Percentiles rank a stretch among this genome's conserved stretches.
These are phyloP conservation scores for Leptocoma aspasia DNA, from an alignment of 2,113 vertebrate species.

Conservation along the genomic window DNA sequence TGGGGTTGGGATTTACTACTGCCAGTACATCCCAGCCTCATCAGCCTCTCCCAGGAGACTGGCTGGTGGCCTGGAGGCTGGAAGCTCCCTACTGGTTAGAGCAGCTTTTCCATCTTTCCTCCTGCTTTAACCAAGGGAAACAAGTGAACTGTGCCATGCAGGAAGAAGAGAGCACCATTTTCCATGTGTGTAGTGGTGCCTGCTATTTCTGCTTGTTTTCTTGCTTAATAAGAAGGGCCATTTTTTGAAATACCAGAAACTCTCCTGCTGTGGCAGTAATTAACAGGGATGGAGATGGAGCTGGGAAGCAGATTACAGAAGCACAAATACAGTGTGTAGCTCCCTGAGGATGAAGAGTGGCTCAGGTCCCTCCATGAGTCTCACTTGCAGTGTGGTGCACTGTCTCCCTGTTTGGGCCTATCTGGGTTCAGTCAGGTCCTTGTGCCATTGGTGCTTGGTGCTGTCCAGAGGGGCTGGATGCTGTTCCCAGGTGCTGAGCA, in stretches of 20 bases:
- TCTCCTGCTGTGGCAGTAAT: background rate
- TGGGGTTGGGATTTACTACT: background rate
- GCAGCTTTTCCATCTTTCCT: background rate
- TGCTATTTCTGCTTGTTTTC: background rate
- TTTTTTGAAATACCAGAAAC: background rate
- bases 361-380: background rate
- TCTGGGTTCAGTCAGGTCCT: accelerated
- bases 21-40: background rate
- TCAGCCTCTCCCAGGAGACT: background rate
- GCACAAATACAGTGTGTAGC: background rate
- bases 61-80: background rate
- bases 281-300: background rate
- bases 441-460: background rate
- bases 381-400: accelerated
- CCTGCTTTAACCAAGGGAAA: background rate
- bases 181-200: background rate
- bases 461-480: background rate
- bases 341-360: background rate
- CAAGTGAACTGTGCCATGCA: background rate
- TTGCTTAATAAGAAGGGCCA: background rate
- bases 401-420: background rate
- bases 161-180: background rate
- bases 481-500: background rate
- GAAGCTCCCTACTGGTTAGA: background rate
- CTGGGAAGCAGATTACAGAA: background rate